Conservation (phyloP, 2,113 vertebrate genomes). For the Aldabrachelys gigantea region DNA sequence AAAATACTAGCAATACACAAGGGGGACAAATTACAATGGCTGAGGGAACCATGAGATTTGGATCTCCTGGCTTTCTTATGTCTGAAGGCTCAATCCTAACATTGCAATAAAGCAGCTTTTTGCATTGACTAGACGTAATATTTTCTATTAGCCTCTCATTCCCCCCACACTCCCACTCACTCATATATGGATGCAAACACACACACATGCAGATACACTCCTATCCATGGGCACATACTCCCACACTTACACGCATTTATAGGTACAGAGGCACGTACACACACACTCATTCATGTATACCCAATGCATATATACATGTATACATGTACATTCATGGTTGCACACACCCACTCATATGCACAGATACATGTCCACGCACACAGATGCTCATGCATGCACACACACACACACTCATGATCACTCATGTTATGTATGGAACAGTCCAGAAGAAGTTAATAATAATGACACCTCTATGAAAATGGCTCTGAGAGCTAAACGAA, state of each 20-base stretch:
- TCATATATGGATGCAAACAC: too few species aligned
- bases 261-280: neutral
- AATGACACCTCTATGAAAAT: fast-evolving
- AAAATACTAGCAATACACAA: conserved; percentile 55
- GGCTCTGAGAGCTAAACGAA: fast-evolving
- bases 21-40: conserved; percentile 31
- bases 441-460: fast-evolving
- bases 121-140: neutral
- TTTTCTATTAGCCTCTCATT: neutral
- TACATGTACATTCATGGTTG: neutral
- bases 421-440: fast-evolving
- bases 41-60: conserved; percentile 39
- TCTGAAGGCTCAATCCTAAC: neutral
- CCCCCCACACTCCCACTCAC: neutral
- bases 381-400: neutral
- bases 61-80: neutral
- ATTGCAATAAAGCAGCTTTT: fast-evolving
- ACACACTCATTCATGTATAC: neutral
- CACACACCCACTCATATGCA: neutral
- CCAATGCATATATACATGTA: neutral
- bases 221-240: fast-evolving
- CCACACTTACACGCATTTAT: fast-evolving
- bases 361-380: neutral
- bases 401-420: neutral
- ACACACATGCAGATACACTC: fast-evolving